Conservation (phyloP, 1,140 invertebrate species). For the Solen grandis region DNA sequence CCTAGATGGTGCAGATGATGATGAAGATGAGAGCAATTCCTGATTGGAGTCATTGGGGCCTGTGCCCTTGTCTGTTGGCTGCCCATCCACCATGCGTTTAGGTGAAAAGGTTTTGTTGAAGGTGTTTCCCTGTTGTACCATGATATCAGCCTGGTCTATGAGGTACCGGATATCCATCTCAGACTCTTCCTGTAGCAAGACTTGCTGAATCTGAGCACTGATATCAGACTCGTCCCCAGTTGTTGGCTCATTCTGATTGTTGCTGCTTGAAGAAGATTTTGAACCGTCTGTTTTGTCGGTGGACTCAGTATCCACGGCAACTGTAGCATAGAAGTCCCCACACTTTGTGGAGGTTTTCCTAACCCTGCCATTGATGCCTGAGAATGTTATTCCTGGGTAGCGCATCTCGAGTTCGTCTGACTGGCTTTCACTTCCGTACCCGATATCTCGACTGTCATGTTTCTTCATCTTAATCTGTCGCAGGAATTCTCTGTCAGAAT, state of each 20-base stretch:
- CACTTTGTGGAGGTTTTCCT: conserved; percentile 35
- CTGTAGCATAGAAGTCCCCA: conserved; percentile 50
- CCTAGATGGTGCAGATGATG: background rate
- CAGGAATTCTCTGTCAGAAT: conserved; percentile 58
- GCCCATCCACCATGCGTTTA: background rate
- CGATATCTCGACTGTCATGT: conserved; percentile 74
- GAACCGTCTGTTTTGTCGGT: conserved; percentile 48
- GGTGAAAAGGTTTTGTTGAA: conserved; percentile 48
- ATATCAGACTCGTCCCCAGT: conserved; percentile 49
- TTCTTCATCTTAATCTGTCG: conserved; percentile 49
- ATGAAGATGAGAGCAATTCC: conserved; percentile 40
- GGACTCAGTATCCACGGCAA: conserved; percentile 47
- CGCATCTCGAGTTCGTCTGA: conserved; percentile 75
- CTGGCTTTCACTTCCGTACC: conserved; percentile 80
- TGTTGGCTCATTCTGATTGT: background rate
- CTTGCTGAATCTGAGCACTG: conserved; percentile 42
- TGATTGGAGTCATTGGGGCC: conserved; percentile 39
- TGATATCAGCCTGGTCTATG: conserved; percentile 69
- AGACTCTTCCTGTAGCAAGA: conserved; percentile 43
- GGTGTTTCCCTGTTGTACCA: conserved; percentile 58
- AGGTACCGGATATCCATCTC: conserved; percentile 64
- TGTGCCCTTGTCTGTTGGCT: background rate
- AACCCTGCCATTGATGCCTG: conserved; percentile 33
- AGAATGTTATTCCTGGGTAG: conserved; percentile 41
- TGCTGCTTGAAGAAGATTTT: conserved; percentile 1